These are phyloP conservation scores for Drosophila paramelanica DNA, from an alignment of 2,888 invertebrate genomes.

Conservation along the genomic window DNA sequence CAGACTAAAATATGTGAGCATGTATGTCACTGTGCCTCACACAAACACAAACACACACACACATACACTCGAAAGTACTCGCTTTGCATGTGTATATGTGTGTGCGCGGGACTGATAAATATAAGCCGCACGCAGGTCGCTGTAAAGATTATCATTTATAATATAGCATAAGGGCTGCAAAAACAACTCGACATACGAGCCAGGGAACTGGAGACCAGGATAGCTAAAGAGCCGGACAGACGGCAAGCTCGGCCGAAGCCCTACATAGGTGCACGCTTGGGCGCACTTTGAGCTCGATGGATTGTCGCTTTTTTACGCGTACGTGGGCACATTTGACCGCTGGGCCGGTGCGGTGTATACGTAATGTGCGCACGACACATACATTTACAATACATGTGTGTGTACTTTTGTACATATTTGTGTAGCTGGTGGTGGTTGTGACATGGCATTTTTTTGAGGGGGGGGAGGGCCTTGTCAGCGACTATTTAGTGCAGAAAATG, in stretches of 20 bases:
- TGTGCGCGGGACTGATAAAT: constrained; percentile 54
- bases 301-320: constrained; percentile 56
- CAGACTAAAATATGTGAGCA: constrained; percentile 19
- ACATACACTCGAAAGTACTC: not conserved
- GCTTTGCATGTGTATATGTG: not conserved
- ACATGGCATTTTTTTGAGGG: constrained; percentile 31
- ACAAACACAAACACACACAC: not conserved
- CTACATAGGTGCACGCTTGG: constrained; percentile 51
- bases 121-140: constrained; percentile 60
- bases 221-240: not conserved
- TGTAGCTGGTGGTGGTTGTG: constrained; percentile 21
- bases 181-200: constrained; percentile 23
- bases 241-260: constrained; percentile 53
- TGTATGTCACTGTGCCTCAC: constrained; percentile 43
- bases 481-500: constrained; percentile 75
- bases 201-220: not conserved
- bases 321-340: constrained; percentile 63
- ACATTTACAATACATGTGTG: constrained; percentile 2
- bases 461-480: constrained; percentile 55
- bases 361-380: constrained; percentile 28
- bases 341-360: constrained; percentile 40
- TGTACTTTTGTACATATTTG: constrained; percentile 7
- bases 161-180: constrained; percentile 51
- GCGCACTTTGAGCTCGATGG: constrained; percentile 38
- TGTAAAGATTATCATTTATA: constrained; percentile 65